These are phyloP conservation scores for Sebastes iracundus DNA, from an alignment of 2,797 vertebrate genomes.

Conservation along the genomic window DNA sequence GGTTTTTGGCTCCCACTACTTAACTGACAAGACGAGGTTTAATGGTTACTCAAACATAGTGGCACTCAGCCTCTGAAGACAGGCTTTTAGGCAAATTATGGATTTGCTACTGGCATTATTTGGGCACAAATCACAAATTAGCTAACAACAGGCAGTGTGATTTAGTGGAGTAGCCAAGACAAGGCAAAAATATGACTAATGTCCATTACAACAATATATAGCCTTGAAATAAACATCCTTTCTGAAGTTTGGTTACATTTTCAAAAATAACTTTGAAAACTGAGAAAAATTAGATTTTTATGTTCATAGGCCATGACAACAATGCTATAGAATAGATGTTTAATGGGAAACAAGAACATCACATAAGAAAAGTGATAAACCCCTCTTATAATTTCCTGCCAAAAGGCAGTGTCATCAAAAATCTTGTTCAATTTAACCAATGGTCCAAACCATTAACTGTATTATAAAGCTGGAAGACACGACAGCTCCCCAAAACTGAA, in stretches of 20 bases:
- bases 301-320: background rate
- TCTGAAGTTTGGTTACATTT: background rate
- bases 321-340: background rate
- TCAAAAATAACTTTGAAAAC: background rate
- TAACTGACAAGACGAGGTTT: slow-evolving; percentile 17
- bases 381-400: background rate
- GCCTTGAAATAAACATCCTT: background rate
- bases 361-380: background rate
- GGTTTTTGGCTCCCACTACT: slow-evolving; percentile 20
- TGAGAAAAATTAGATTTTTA: background rate
- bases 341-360: background rate
- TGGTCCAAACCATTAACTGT: background rate
- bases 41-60: slow-evolving; percentile 23
- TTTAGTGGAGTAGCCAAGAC: background rate
- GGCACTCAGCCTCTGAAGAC: slow-evolving; percentile 10
- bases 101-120: slow-evolving; percentile 7
- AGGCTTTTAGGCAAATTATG: slow-evolving; percentile 28
- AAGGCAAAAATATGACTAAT: background rate
- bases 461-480: no score
- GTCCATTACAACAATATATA: background rate
- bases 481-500: no score
- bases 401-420: background rate
- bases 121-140: slow-evolving; percentile 4
- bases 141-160: background rate
- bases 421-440: background rate